phyloP scores from a whole-genome alignment of 2,113 vertebrate species.

The Xenus cinereus region DNA sequence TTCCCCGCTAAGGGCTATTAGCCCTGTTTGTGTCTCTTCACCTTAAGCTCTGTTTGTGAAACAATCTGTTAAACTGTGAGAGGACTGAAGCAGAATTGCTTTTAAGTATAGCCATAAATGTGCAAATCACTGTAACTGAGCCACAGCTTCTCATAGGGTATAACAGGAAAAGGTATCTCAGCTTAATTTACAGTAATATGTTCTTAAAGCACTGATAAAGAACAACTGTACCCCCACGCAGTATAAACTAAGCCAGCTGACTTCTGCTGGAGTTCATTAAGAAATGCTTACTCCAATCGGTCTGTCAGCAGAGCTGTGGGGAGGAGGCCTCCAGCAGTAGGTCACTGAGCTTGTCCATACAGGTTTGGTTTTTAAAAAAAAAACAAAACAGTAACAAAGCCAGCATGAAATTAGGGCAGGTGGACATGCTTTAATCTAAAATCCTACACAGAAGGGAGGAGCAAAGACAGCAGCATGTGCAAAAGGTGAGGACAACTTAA shows the following conservation, averaged over 20 bases:
- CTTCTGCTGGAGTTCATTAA: not conserved
- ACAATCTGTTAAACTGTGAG: not conserved
- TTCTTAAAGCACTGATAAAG: not conserved
- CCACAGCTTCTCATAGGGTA: accelerated
- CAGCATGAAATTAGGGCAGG: not conserved
- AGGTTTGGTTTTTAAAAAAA: not conserved
- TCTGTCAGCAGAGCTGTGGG: not conserved
- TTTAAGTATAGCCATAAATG: too few species aligned
- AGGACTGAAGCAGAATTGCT: not conserved
- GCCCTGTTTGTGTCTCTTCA: not conserved
- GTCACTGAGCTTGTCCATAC: not conserved
- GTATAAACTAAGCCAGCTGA: not conserved
- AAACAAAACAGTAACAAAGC: not conserved
- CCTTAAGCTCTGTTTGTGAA: accelerated
- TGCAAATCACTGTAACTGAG: not conserved
- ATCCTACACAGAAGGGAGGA: not conserved
- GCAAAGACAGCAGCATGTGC: not conserved
- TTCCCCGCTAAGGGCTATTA: accelerated
- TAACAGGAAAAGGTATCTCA: not conserved
- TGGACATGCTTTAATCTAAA: not conserved
- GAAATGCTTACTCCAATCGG: not conserved
- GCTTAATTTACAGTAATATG: not conserved
- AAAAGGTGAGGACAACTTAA: not conserved
- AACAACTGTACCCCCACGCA: not conserved
- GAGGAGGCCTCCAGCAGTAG: not conserved